phyloP scores from a whole-genome alignment of 2,797 vertebrate genomes.

The Clarias laeviceps region DNA sequence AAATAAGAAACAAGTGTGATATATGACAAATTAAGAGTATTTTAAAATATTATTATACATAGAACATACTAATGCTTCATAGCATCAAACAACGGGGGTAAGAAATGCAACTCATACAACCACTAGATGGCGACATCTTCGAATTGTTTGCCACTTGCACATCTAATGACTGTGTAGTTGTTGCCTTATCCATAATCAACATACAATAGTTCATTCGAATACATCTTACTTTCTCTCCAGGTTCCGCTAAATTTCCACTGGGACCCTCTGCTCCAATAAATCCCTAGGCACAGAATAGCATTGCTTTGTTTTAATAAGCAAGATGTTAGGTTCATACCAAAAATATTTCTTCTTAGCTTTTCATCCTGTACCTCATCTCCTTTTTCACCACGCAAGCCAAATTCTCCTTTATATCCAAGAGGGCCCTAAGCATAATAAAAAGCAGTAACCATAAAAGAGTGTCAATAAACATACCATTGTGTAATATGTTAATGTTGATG shows the following conservation, averaged over 20 bases:
- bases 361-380: conserved; percentile 84
- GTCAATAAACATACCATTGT: neutral
- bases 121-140: conserved; percentile 55
- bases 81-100: neutral
- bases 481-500: neutral
- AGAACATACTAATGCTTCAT: neutral
- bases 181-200: neutral
- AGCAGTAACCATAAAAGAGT: neutral
- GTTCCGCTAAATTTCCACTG: conserved; percentile 76
- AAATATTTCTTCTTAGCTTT: neutral
- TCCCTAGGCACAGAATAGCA: conserved; percentile 70
- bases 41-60: neutral
- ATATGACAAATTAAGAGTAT: neutral
- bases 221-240: conserved; percentile 80
- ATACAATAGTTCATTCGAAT: neutral
- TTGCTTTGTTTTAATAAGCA: neutral
- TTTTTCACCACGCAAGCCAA: conserved; percentile 79
- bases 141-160: neutral
- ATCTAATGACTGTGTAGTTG: neutral
- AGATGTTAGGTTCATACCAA: neutral
- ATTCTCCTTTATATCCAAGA: conserved; percentile 84
- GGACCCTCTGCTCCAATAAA: conserved; percentile 74
- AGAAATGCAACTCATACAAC: neutral
- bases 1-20: conserved; percentile 41
- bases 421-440: conserved; percentile 71